Percentiles rank a stretch among this genome's conserved stretches.
phyloP scores from a whole-genome alignment of 2,113 vertebrate genomes.

The Apeltes quadracus region DNA sequence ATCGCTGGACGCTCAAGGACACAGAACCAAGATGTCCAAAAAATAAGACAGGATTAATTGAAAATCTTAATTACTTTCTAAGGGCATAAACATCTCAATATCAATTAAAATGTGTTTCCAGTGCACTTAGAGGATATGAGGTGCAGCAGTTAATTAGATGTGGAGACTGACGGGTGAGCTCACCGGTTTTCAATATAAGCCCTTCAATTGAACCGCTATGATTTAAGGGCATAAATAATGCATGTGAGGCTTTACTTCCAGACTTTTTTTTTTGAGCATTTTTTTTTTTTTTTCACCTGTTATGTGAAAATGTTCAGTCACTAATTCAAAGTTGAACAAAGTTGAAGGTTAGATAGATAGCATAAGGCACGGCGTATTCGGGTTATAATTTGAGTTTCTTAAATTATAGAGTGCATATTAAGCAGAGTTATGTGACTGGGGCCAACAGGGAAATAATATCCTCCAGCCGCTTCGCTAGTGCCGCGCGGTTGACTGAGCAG shows the following conservation, averaged over 20 bases:
- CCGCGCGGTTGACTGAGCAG: constrained; percentile 81
- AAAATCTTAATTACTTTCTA: constrained; percentile 86
- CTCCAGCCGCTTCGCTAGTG: constrained; percentile 78
- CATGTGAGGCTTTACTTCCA: constrained; percentile 70
- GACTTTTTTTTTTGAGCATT: constrained; percentile 31
- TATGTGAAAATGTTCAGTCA: constrained; percentile 72
- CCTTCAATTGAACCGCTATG: constrained; percentile 72
- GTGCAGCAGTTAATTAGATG: constrained; percentile 83
- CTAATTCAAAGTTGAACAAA: constrained; percentile 82
- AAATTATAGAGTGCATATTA: constrained; percentile 86
- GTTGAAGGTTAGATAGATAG: constrained; percentile 83
- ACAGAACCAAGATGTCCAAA: constrained; percentile 81
- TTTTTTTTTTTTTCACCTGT: constrained; percentile 60
- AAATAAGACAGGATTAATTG: constrained; percentile 86
- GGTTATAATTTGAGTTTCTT: constrained; percentile 82
- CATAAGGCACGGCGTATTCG: constrained; percentile 72
- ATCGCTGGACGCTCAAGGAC: constrained; percentile 81
- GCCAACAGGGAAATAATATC: constrained; percentile 86
- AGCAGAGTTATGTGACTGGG: constrained; percentile 82
- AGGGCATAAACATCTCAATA: constrained; percentile 87
- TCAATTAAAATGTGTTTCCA: constrained; percentile 85
- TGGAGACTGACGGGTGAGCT: constrained; percentile 79
- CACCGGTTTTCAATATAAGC: constrained; percentile 75
- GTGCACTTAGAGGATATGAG: constrained; percentile 81
- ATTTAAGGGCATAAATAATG: constrained; percentile 80